Percentiles rank a stretch among this genome's conserved stretches.
Evolutionary conservation across 2,113 vertebrate species (phyloP).

Genomic region (Copsychus sechellarum): DNA sequence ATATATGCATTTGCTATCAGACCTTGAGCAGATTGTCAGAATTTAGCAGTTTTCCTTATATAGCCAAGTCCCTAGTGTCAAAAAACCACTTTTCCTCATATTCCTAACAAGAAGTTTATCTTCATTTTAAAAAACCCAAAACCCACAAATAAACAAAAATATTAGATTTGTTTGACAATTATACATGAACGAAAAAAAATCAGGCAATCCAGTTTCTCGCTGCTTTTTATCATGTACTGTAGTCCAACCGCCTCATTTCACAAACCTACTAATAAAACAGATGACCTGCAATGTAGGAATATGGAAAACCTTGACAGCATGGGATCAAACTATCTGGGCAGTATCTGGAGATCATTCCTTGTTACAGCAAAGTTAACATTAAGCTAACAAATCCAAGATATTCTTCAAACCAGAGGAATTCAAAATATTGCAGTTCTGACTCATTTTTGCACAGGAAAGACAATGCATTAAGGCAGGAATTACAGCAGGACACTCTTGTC

Average conservation of each 20-base stretch:
- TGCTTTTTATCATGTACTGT: neutral
- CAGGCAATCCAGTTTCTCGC: neutral
- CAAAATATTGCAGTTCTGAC: neutral
- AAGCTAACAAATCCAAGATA: neutral
- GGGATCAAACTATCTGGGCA: neutral
- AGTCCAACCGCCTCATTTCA: neutral
- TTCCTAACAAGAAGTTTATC: neutral
- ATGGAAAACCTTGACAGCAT: neutral
- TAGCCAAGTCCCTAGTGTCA: neutral
- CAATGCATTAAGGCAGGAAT: neutral
- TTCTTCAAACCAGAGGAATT: neutral
- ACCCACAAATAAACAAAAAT: neutral
- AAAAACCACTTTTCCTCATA: neutral
- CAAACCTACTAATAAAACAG: neutral
- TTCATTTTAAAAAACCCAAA: neutral
- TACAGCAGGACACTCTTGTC: neutral
- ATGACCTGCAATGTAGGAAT: neutral
- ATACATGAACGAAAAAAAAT: neutral
- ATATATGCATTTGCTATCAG: neutral
- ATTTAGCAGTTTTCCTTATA: neutral
- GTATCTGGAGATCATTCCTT: neutral
- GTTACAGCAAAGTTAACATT: neutral
- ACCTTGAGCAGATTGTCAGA: fast-evolving
- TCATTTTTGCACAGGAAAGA: neutral
- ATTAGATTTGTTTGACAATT: neutral